Evolutionary conservation across 1,140 invertebrate genomes (phyloP).

Genomic region (Drosophila nebulosa): DNA sequence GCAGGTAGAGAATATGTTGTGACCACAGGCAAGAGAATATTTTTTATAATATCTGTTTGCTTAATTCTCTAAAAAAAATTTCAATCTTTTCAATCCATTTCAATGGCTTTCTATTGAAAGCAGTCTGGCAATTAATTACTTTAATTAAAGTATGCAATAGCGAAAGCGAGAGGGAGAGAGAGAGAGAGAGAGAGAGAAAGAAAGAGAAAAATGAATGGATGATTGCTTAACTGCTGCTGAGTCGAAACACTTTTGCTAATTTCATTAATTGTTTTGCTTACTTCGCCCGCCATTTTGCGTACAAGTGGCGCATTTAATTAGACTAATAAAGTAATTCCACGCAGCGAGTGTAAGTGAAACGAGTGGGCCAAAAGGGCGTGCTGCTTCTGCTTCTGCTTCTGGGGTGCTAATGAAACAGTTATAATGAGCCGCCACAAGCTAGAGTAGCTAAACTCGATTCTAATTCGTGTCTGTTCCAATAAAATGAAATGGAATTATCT

Average conservation of each 20-base stretch:
- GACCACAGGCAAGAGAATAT: not conserved
- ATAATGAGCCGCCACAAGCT: constrained; percentile 53
- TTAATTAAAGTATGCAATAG: constrained; percentile 22
- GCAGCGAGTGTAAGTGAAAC: constrained; percentile 55
- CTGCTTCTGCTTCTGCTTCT: not conserved
- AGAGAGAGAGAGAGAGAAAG: constrained; percentile 9
- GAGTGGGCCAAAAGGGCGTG: constrained; percentile 30
- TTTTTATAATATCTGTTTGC: not conserved
- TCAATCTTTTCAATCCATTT: not conserved
- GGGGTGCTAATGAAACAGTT: constrained; percentile 68
- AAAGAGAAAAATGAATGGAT: not conserved
- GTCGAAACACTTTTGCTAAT: constrained; percentile 52
- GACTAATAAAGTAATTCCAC: constrained; percentile 72
- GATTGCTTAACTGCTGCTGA: not conserved
- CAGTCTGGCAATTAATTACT: constrained; percentile 36
- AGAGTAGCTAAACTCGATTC: constrained; percentile 2
- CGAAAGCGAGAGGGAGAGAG: not conserved
- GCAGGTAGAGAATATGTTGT: not conserved
- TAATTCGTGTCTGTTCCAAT: constrained; percentile 51
- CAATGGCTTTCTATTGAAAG: not conserved
- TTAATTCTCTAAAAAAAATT: not conserved
- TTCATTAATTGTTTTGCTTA: constrained; percentile 69
- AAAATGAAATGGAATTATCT: constrained; percentile 55
- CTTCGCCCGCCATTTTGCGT: constrained; percentile 45
- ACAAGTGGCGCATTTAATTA: constrained; percentile 75